These are phyloP conservation scores for Thunnus maccoyii DNA, from an alignment of 2,113 vertebrate genomes.

Conservation along the genomic window DNA sequence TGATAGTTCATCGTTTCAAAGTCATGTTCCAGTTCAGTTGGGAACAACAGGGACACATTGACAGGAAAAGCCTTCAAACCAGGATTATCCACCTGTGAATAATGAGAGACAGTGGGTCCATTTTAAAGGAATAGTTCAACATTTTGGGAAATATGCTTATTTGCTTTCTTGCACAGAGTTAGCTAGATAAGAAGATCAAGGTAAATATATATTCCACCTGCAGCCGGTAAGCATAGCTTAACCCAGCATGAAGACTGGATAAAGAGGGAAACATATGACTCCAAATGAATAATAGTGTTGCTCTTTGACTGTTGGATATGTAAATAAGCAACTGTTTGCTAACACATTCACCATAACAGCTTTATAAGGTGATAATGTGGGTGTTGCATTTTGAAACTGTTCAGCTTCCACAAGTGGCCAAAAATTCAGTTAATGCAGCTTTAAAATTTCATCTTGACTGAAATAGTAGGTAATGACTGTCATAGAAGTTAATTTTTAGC, in stretches of 20 bases:
- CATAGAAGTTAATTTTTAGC: background rate
- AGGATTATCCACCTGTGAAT: conserved; percentile 75
- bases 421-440: too few species aligned
- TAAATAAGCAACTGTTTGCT: too few species aligned
- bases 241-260: too few species aligned
- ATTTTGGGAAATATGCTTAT: background rate
- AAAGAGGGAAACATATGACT: too few species aligned
- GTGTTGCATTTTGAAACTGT: too few species aligned
- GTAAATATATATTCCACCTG: background rate
- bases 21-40: conserved; percentile 58
- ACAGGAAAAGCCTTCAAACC: conserved; percentile 73
- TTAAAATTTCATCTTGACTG: too few species aligned
- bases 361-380: too few species aligned
- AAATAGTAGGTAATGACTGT: background rate
- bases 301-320: too few species aligned
- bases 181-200: background rate
- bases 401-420: too few species aligned
- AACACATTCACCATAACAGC: too few species aligned
- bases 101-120: background rate
- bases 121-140: background rate
- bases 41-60: conserved; percentile 67
- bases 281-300: too few species aligned
- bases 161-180: background rate
- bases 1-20: conserved; percentile 67
- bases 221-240: too few species aligned